phyloP scores from a whole-genome alignment of 2,113 vertebrate genomes.

The Alexandromys fortis region DNA sequence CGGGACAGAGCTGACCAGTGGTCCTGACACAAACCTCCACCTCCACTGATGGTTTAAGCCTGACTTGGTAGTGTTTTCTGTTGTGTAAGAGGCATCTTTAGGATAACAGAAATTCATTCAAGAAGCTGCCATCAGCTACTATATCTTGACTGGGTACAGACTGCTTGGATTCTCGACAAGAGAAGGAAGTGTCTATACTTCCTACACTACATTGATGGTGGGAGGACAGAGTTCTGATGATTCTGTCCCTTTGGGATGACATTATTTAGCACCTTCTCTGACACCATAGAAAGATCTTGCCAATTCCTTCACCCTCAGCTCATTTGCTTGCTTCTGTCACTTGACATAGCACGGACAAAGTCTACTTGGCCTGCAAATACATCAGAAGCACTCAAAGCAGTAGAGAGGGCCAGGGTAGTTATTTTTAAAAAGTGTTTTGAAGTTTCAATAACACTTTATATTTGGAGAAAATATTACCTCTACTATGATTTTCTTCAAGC shows the following conservation, averaged over 20 bases:
- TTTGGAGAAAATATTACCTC: constrained; percentile 70
- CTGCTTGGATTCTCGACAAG: neutral
- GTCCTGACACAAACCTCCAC: neutral
- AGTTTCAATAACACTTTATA: constrained; percentile 69
- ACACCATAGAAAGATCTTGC: neutral
- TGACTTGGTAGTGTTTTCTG: neutral
- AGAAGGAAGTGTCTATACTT: neutral
- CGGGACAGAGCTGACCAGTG: neutral
- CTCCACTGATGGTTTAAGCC: neutral
- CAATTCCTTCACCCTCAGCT: neutral
- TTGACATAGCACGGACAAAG: neutral
- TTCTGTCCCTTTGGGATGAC: neutral
- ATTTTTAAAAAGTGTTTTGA: constrained; percentile 32
- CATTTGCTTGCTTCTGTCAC: neutral
- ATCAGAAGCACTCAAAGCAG: neutral
- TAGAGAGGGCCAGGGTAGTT: neutral
- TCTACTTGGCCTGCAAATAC: neutral
- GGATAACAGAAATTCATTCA: neutral
- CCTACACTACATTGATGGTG: neutral
- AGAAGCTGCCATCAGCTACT: neutral
- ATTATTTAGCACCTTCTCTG: neutral
- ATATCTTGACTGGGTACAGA: neutral
- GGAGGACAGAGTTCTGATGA: neutral
- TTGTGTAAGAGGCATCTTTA: neutral
- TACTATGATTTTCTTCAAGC: constrained; percentile 70